Evolutionary conservation across 2,113 vertebrate genomes (phyloP).

Genomic region (Thunnus maccoyii): DNA sequence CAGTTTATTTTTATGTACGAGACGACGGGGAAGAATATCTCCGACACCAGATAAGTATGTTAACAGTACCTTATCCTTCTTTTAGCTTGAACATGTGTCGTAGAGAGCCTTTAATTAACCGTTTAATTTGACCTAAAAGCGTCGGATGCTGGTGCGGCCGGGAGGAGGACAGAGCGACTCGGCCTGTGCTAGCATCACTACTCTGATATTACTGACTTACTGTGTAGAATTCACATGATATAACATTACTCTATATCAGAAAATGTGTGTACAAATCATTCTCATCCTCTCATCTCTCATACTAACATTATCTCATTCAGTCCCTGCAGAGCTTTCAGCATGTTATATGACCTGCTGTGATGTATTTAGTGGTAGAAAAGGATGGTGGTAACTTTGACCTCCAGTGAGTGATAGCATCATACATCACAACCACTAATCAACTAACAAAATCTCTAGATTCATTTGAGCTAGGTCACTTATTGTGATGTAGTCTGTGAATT

Average conservation of each 20-base stretch:
- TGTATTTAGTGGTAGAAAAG: not conserved
- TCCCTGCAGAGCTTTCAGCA: no score
- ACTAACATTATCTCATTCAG: no score
- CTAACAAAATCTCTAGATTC: no score
- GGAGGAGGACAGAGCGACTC: constrained; percentile 26
- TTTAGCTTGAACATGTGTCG: not conserved
- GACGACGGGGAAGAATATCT: not conserved
- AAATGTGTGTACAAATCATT: not conserved
- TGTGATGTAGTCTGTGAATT: not conserved
- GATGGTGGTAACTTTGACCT: not conserved
- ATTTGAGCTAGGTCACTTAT: not conserved
- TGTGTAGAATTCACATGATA: not conserved
- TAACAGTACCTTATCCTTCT: not conserved
- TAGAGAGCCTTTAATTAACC: not conserved
- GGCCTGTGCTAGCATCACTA: constrained; percentile 59
- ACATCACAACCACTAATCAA: not conserved
- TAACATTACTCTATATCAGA: not conserved
- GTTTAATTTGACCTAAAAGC: constrained; percentile 34
- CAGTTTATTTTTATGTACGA: not conserved
- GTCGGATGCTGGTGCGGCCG: constrained; percentile 23
- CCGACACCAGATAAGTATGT: constrained; percentile 49
- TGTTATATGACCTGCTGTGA: no score
- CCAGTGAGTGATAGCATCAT: not conserved
- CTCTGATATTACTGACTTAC: not conserved
- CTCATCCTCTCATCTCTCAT: not conserved